Base-by-base conservation (phyloP, 2,888 invertebrate species). In the Parapristionchus giblindavisi region DNA sequence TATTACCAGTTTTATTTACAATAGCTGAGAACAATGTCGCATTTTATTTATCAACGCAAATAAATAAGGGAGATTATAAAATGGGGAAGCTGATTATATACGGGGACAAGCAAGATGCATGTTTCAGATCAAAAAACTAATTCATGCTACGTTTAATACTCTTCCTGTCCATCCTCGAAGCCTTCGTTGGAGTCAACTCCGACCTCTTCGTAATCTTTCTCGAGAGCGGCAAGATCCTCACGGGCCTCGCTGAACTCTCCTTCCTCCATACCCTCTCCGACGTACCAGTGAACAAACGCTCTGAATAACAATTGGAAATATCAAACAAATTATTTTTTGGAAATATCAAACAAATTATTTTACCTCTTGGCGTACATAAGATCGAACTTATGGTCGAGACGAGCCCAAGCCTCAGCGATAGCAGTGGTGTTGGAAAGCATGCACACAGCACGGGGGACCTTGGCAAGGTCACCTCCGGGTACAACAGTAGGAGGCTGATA, bases 371-470 rank as follows among this genome's bases (percentile, higher is more conserved):
- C 91, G 85, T 92, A 94, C 92, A 95, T 93, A 63, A 93, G 89
- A 76, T 92, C 92, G 88, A 93, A 85, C 89, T 95, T 94, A 84
- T 91, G 91, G 84, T 92, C 91, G 34, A 95, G 89, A 73, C 92
- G 91, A 76, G 92, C 92, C 93, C 94, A 95, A 68, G 94, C 94
- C 86, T 94, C 93, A 21, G 93, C 92, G 86, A 95, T 94, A 82
- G 94, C 94, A 27, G 94, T 96, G 6, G 95, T 95, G 90, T 96
- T 96, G 87, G 93, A 93, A 72, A 95, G 90, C 93, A 94, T 94
- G 78, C 93, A 93, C 1, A 94, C 93, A 51, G 94, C 93, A 80
- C 93, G 91, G 78, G 95, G 83, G 3, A 90, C 89, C 84, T 90
- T 90, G 76, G 90, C 90, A 77, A 95, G 93, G 82, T 96, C 95